A percentile compares a stretch with the other conserved stretches of the same genome.
These are phyloP conservation scores for Spermophilus dauricus DNA, from an alignment of 2,113 vertebrate species.

Conservation along the genomic window DNA sequence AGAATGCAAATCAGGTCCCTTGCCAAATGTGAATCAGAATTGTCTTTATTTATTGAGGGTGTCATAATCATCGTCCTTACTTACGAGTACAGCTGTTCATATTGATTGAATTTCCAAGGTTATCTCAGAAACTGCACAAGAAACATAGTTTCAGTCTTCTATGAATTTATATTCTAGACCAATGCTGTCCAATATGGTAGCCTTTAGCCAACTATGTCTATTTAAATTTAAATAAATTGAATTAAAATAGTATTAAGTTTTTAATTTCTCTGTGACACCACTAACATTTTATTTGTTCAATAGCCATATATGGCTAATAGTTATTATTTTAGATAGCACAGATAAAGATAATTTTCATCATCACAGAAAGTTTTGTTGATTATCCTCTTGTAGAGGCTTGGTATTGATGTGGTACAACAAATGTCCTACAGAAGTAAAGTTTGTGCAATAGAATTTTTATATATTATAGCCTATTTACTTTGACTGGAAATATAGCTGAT, in stretches of 20 bases:
- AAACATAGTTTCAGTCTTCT: not conserved
- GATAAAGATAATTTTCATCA: not conserved
- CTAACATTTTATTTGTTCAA: not conserved
- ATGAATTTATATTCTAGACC: not conserved
- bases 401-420: not conserved
- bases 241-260: not conserved
- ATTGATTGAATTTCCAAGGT: conserved; percentile 31
- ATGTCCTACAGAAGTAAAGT: not conserved
- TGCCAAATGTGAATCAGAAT: conserved; percentile 46
- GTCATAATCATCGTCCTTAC: conserved; percentile 51
- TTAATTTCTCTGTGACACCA: not conserved
- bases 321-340: not conserved
- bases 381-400: not conserved
- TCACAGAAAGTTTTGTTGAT: not conserved
- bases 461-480: not conserved
- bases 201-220: not conserved
- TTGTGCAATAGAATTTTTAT: not conserved
- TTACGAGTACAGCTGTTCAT: conserved; percentile 41
- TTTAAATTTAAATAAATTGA: not conserved
- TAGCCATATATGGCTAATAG: not conserved
- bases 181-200: not conserved
- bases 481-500: not conserved
- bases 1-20: conserved; percentile 39
- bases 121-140: not conserved
- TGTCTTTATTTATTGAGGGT: conserved; percentile 64